Percentiles rank a stretch among this genome's conserved stretches.
These are phyloP conservation scores for Lota lota DNA, from an alignment of 2,113 vertebrate genomes.

Conservation along the genomic window DNA sequence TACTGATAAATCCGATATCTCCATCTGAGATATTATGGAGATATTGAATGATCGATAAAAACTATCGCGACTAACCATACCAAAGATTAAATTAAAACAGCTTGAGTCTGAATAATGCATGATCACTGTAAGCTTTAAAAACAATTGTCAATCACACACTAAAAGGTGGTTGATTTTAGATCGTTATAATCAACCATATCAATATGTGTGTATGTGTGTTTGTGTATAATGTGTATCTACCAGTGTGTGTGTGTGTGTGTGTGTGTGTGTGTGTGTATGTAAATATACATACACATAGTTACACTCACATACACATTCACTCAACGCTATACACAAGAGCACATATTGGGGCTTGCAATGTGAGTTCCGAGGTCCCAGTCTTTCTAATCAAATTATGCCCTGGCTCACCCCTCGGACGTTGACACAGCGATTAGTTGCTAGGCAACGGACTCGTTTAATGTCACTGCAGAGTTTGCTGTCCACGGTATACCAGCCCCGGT, in stretches of 20 bases:
- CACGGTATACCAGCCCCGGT: neutral
- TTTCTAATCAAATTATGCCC: constrained; percentile 11
- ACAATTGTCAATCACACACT: no score
- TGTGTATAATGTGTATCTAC: neutral
- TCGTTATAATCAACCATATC: neutral
- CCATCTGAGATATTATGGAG: no score
- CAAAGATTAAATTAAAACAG: no score
- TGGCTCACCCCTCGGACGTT: constrained; percentile 6
- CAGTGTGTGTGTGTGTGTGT: neutral
- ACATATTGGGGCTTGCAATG: neutral
- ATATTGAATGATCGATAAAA: no score
- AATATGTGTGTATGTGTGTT: neutral
- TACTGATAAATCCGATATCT: no score
- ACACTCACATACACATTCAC: neutral
- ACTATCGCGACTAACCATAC: no score
- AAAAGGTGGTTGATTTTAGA: no score
- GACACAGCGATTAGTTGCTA: constrained; percentile 14
- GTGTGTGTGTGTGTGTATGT: neutral
- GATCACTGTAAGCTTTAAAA: no score
- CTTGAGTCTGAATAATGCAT: no score
- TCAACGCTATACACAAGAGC: neutral
- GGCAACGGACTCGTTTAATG: constrained; percentile 9
- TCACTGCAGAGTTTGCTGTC: constrained; percentile 5
- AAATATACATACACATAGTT: neutral
- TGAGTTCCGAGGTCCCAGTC: constrained; percentile 2